These are phyloP conservation scores for Choreutis nemorana DNA, from an alignment of 2,888 invertebrate species.

Conservation along the genomic window DNA sequence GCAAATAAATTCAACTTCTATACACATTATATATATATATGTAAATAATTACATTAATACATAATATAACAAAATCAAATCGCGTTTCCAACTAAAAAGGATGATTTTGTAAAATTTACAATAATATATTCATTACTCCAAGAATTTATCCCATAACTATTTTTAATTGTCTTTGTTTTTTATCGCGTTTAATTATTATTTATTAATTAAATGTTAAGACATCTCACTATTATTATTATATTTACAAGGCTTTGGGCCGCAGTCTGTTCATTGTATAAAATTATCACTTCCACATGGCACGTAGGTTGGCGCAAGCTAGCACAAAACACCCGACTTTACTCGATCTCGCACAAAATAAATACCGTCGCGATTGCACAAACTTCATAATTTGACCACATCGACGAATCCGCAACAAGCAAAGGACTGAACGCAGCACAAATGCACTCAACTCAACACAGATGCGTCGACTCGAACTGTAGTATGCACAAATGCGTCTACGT, in stretches of 20 bases:
- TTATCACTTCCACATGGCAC: slow-evolving; percentile 53
- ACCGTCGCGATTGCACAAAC: too few relatives aligned
- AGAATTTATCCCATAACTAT: slow-evolving; percentile 35
- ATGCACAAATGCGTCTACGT: too few relatives aligned
- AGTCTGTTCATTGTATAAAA: slow-evolving; percentile 57
- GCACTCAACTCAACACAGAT: too few relatives aligned
- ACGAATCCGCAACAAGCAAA: too few relatives aligned
- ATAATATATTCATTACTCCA: slow-evolving; percentile 39
- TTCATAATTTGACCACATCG: too few relatives aligned
- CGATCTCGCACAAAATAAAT: too few relatives aligned
- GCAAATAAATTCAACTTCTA: slow-evolving; percentile 10
- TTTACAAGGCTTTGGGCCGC: slow-evolving; percentile 48
- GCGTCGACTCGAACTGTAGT: too few relatives aligned
- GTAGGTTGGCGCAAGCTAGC: slow-evolving; percentile 8
- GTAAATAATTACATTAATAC: slow-evolving; percentile 21
- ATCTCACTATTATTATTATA: slow-evolving; percentile 58
- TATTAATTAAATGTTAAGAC: slow-evolving; percentile 54
- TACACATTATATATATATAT: slow-evolving; percentile 3
- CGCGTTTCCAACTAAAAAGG: slow-evolving; percentile 30
- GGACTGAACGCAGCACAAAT: too few relatives aligned
- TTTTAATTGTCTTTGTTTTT: slow-evolving; percentile 49
- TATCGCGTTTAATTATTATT: slow-evolving; percentile 23
- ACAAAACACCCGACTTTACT: too few relatives aligned
- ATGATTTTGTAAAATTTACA: slow-evolving; percentile 47
- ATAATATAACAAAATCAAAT: slow-evolving; percentile 26